Evolutionary conservation across 2,797 vertebrate genomes (phyloP).

Genomic region (Enteromius mattozi): DNA sequence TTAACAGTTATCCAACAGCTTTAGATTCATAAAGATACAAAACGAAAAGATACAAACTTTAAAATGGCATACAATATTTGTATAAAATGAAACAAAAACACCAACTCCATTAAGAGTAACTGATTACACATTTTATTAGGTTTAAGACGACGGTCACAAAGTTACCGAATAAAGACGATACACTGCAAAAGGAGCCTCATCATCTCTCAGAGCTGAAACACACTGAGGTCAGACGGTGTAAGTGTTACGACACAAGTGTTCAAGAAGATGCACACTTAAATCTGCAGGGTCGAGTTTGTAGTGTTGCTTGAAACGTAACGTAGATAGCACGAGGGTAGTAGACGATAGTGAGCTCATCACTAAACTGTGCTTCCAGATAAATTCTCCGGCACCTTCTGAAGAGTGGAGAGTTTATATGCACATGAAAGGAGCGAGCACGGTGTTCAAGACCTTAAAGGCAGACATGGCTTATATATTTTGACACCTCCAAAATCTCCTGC

Average conservation of each 20-base stretch:
- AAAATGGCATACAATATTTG: not conserved
- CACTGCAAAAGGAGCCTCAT: conserved; percentile 77
- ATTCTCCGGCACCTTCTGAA: not conserved
- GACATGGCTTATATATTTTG: conserved; percentile 18
- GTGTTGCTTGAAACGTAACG: conserved; percentile 35
- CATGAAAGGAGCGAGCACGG: not conserved
- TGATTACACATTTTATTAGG: conserved; percentile 82
- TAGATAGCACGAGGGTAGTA: not conserved
- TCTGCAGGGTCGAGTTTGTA: conserved; percentile 31
- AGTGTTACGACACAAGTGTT: conserved; percentile 22
- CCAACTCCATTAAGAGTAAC: not conserved
- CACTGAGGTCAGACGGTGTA: conserved; percentile 12
- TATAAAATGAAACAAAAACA: not conserved
- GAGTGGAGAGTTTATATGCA: conserved; percentile 4
- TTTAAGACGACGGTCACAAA: conserved; percentile 85
- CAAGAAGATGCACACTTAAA: not conserved
- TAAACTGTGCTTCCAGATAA: conserved; percentile 14
- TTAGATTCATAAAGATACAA: not conserved
- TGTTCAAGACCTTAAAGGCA: conserved; percentile 32
- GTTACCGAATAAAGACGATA: conserved; percentile 85
- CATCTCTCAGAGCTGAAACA: conserved; percentile 64
- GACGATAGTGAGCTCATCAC: not conserved
- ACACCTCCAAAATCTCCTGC: conserved; percentile 20
- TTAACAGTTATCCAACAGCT: not conserved
- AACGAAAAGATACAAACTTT: not conserved